Evolutionary conservation across 2,797 vertebrate species (phyloP), one percentile per base, ranked within the genome.

Genomic region (Microctenopoma stevenorrisi): DNA sequence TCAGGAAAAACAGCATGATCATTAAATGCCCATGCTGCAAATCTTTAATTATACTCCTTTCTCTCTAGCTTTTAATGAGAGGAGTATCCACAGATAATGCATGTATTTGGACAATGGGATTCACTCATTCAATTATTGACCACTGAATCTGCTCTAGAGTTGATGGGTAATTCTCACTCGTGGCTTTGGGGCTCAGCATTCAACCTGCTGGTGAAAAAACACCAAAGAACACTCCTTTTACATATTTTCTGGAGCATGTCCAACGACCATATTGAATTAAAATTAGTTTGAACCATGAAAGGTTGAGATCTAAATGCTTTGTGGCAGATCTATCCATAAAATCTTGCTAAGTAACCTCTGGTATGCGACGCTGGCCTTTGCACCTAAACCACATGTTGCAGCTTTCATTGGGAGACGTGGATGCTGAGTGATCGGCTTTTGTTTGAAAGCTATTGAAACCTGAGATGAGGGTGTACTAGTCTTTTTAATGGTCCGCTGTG

Each of bases 61-160:
- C 84, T 90, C 82, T 77, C 84, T 66, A 78, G 79, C 85, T 84
- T 88, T 93, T 94, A 92, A 93, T 86, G 89, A 91, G 90, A 91
- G 78, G 87, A 91, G 88, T 81, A 88, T 91, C 80, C 86, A 85
- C 88, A 90, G 90, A 93, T 94, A 94, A 93, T 92, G 92, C 60
- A 80, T 89, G 87, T 93, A 92, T 94, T 93, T 92, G 91, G 92
- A 93, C 92, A 90, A 94, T 92, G 78, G 86, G 86, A 90, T 89
- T 91, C 86, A 81, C 89, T 92, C 90, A 93, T 93, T 94, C 90
- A 93, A 90, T 93, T 91, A 93, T 90, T 92, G 91, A 93, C 90
- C 91, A 89, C 62, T 89, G 89, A 92, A 86, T 93, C 79, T 89
- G 79, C 85, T 88, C 84, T 78, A 68, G 86, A 84, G 80, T 82